These are phyloP conservation scores for Calycopis cecrops DNA, from an alignment of 1,140 invertebrate genomes.

Conservation along the genomic window DNA sequence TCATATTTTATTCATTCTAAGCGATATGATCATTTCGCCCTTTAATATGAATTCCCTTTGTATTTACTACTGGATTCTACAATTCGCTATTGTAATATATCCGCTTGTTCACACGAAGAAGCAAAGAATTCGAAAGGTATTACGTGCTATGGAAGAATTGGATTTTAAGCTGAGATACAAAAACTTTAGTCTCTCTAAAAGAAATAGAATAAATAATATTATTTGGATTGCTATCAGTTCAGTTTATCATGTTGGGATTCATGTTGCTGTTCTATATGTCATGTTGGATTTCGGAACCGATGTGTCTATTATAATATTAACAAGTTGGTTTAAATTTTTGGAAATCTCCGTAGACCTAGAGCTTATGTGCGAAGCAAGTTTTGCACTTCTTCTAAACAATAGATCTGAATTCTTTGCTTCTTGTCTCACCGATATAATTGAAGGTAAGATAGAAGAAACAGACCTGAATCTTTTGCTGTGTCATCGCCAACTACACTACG, in stretches of 20 bases:
- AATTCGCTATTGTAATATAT: not conserved
- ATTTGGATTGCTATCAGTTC: not conserved
- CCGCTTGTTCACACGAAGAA: not conserved
- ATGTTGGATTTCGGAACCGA: not conserved
- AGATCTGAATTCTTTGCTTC: not conserved
- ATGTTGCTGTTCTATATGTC: not conserved
- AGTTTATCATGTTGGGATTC: not conserved
- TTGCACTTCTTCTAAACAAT: not conserved
- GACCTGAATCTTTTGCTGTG: not conserved
- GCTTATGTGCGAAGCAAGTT: not conserved
- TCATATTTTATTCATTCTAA: not conserved
- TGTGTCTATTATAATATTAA: not conserved
- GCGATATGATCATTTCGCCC: not conserved
- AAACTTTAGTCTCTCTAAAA: not conserved
- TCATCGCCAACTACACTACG: constrained; percentile 3
- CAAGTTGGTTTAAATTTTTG: not conserved
- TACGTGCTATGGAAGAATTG: not conserved
- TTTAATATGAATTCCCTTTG: not conserved
- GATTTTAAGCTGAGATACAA: not conserved
- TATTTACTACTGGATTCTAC: not conserved
- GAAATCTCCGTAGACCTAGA: not conserved
- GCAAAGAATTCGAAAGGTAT: not conserved
- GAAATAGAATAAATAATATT: not conserved
- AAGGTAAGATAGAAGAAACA: not conserved
- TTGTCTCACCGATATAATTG: not conserved